Base-by-base conservation (phyloP, 2,888 invertebrate genomes). In the Malthinus flaveolus region DNA sequence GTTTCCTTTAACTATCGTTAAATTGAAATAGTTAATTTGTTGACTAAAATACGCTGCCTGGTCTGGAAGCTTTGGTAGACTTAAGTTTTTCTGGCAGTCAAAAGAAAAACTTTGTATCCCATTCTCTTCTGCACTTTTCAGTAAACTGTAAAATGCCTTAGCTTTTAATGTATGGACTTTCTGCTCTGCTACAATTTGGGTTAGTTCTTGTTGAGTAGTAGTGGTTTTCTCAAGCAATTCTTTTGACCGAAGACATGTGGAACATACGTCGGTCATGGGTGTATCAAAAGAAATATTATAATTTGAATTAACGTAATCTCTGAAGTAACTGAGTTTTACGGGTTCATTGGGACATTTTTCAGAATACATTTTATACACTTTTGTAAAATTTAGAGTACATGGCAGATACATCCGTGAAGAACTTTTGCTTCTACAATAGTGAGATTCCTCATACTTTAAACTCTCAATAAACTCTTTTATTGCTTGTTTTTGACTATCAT, bases 61-160 rank as follows among this genome's bases (percentile, higher is more conserved):
- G 32, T 59, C 51, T 9, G 56, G 55, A 32, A 59, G 32, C 32
- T 47, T 23, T 15, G 52, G 60, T 13, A 60, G 32, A 8, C 48
- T 47, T 12, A 60, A 49, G 13, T 57, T 52, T 10, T 59, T 59
- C 31, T 59, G 54, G 34, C 59, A 59, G 9, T 59, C 54, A 34
- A 54, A 59, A 10, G 48, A 59, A 45, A 49, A 49, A n/a, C 46
- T 31, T 32, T n/a, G 34, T 12, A 44, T 45, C 3, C 42, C 45
- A 15, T 23, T 23, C 23, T 34, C n/a, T 35, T 34, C 23, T 23
- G 33, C 31, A 13, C 23, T 8, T 50, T 49, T 49, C 23, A 56
- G 33, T 11, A 49, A n/a, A 15, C 33, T 39, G 37, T 34, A 56
- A 39, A 49, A 56, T 34, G 55, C 36, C 39, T 39, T 34, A 11